phyloP scores from a whole-genome alignment of 2,797 vertebrate species.

The Malacoraja senta region DNA sequence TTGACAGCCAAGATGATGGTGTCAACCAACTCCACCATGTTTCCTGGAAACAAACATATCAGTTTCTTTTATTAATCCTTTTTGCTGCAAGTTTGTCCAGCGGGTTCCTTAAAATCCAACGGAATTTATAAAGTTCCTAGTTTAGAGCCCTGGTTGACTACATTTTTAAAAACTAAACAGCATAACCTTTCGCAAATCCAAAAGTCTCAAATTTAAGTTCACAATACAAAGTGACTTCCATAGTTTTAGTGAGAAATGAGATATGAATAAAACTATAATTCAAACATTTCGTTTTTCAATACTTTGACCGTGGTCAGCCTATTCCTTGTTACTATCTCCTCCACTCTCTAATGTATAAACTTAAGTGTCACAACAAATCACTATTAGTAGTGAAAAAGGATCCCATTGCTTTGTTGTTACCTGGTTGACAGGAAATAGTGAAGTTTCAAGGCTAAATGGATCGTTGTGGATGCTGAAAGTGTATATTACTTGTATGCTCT shows the following conservation, averaged over 20 bases:
- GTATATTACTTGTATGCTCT: neutral
- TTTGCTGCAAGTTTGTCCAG: neutral
- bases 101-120: neutral
- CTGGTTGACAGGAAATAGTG: neutral
- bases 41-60: neutral
- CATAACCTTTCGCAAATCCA: neutral
- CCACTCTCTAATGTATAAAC: neutral
- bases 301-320: neutral
- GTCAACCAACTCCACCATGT: neutral
- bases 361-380: too few relatives aligned
- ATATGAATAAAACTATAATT: neutral
- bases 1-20: neutral
- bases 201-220: too few relatives aligned
- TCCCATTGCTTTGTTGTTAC: neutral
- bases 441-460: neutral
- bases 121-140: neutral
- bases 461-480: neutral
- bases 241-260: neutral
- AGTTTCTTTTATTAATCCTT: neutral
- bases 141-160: neutral
- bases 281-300: neutral
- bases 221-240: neutral
- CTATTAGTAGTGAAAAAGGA: neutral
- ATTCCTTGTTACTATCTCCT: neutral
- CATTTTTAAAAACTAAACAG: neutral